phyloP scores from a whole-genome alignment of 2,888 invertebrate genomes.

The Tethea ocularis region DNA sequence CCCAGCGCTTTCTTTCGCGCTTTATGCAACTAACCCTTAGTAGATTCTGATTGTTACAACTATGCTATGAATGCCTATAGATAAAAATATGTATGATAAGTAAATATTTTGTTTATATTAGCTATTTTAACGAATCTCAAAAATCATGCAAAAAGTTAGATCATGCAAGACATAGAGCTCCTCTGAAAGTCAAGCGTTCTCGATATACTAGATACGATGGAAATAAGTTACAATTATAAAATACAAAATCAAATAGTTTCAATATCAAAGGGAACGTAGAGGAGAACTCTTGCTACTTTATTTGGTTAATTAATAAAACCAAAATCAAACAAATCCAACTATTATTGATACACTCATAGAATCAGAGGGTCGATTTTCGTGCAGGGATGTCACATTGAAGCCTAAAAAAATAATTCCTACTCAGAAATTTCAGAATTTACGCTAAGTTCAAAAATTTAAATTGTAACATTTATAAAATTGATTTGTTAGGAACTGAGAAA shows the following conservation, averaged over 20 bases:
- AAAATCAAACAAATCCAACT: conserved; percentile 77
- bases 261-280: conserved; percentile 9
- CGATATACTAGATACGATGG: too few species aligned
- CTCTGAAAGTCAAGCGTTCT: too few species aligned
- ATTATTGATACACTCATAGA: conserved; percentile 78
- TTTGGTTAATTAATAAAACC: conserved; percentile 82
- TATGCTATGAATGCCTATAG: too few species aligned
- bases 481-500: neutral
- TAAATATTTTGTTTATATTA: too few species aligned
- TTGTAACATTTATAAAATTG: too few species aligned
- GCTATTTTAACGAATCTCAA: too few species aligned
- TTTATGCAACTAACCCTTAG: too few species aligned
- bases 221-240: conserved; percentile 6
- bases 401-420: neutral
- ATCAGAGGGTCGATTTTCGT: conserved; percentile 38
- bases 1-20: too few species aligned
- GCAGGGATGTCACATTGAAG: neutral
- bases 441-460: neutral
- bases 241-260: conserved; percentile 13
- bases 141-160: too few species aligned
- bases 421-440: neutral
- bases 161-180: too few species aligned
- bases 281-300: conserved; percentile 51
- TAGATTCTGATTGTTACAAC: too few species aligned
- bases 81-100: too few species aligned